Evolutionary conservation across 92 coral and sea anemone species (phyloP).

Genomic region (Phenganax stokvisi): DNA sequence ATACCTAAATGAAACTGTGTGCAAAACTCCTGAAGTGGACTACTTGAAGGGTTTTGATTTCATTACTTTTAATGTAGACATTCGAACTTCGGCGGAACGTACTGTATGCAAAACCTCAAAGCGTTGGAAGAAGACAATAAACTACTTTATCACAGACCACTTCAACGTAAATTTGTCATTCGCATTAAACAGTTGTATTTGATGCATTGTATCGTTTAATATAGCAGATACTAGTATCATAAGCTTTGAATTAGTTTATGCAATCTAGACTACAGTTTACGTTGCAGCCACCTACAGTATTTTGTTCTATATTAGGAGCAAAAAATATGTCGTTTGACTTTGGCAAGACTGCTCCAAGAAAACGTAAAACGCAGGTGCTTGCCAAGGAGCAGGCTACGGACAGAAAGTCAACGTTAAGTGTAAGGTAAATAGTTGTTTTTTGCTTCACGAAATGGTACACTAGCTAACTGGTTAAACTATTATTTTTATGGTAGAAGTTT

Average conservation of each 20-base stretch:
- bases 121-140: constrained; percentile 75
- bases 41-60: not conserved
- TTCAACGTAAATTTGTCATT: constrained; percentile 60
- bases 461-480: not conserved
- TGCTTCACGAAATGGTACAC: not conserved
- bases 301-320: constrained; percentile 54
- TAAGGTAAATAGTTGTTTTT: constrained; percentile 53
- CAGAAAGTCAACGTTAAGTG: constrained; percentile 89
- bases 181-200: not conserved
- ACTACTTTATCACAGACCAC: constrained; percentile 76
- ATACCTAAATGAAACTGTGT: too few relatives aligned
- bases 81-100: constrained; percentile 93
- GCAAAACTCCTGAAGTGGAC: too few relatives aligned
- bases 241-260: not conserved
- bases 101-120: constrained; percentile 79
- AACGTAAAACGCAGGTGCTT: constrained; percentile 70
- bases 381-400: constrained; percentile 81
- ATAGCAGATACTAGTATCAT: not conserved
- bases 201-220: not conserved
- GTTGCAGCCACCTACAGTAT: not conserved
- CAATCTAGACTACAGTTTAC: too few relatives aligned
- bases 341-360: constrained; percentile 78
- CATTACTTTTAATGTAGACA: constrained; percentile 49
- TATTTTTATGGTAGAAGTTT: too few relatives aligned
- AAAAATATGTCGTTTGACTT: constrained; percentile 85